Base-by-base conservation (phyloP, 2,888 invertebrate genomes). In the Chesias legatella region DNA sequence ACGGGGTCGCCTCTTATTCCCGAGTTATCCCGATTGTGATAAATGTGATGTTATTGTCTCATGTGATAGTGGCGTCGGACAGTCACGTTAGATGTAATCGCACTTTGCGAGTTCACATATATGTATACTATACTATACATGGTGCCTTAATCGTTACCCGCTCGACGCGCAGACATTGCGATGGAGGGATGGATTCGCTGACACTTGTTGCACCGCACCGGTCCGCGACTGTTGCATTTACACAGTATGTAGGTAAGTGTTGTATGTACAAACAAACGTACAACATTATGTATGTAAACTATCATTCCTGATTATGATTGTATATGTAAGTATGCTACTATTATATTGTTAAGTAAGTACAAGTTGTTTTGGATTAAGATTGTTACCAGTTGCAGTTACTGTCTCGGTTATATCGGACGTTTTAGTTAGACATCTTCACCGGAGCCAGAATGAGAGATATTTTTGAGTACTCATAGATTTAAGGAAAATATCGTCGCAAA, bases 321-420 rank as follows among this genome's bases (percentile, higher is more conserved):
- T 60, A 51, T 49, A 59, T 40, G 49, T 51, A 58, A 47, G 37
- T 54, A 43, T 56, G 55, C 52, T 55, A 58, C 60, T 53, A 55
- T n/a, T 64, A 51, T 48, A 38, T 49, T 49, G 44, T 47, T 48
- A 54, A 28, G 50, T n/a, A 62, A 68, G 68, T 64, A 67, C 63
- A 63, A 66, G 62, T 68, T 65, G 59, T 68, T 63, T 64, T 63
- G 64, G 70, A 67, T 74, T 77, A 68, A 74, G 67, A 61, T 82
- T 78, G 85, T 85, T 85, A 85, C 85, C 85, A 85, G 67, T 80
- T 72, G 67, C 82, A 81, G 81, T 85, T 84, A 85, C 82, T 83
- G 73, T 68, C 57, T 47, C 66, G 57, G 58, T 59, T 53, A 66
- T 17, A 67, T 60, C 63, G 56, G 64, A 62, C 54, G 60, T 59